Percentiles rank a stretch among this genome's conserved stretches.
Conservation (phyloP, 2,113 vertebrate genomes). For the Anas platyrhynchos region DNA sequence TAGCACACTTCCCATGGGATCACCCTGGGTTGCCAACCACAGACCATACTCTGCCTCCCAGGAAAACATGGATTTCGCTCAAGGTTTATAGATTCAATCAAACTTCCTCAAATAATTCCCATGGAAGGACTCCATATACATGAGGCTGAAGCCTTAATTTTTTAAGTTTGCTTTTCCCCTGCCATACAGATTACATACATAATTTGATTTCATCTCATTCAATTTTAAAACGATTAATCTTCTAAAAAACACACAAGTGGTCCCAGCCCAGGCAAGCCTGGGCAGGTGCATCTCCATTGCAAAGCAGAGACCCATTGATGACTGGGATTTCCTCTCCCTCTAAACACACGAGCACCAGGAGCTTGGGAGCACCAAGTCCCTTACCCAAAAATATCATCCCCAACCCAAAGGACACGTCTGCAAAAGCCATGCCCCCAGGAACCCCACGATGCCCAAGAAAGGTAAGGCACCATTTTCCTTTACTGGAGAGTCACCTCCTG, state of each 20-base stretch:
- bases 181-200: slow-evolving; percentile 43
- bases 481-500: not conserved
- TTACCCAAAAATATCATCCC: not conserved
- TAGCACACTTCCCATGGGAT: accelerated
- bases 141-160: slow-evolving; percentile 55
- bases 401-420: not conserved
- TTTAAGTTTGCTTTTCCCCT: slow-evolving; percentile 58
- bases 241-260: not conserved
- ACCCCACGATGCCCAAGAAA: not conserved
- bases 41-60: not conserved
- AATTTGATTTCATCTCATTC: slow-evolving; percentile 43
- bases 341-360: not conserved
- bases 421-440: not conserved
- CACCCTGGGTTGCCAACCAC: not conserved
- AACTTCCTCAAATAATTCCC: slow-evolving; percentile 46
- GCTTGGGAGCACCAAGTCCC: not conserved
- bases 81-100: slow-evolving; percentile 70
- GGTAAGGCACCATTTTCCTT: not conserved
- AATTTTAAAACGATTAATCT: slow-evolving; percentile 22
- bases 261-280: not conserved
- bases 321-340: not conserved
- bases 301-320: not conserved
- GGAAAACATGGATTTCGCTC: slow-evolving; percentile 30
- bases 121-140: slow-evolving; percentile 25
- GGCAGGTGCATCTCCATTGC: not conserved